A percentile compares a stretch with the other conserved stretches of the same genome.
Conservation (phyloP, 2,797 vertebrate genomes). For the Siniperca obscura region DNA sequence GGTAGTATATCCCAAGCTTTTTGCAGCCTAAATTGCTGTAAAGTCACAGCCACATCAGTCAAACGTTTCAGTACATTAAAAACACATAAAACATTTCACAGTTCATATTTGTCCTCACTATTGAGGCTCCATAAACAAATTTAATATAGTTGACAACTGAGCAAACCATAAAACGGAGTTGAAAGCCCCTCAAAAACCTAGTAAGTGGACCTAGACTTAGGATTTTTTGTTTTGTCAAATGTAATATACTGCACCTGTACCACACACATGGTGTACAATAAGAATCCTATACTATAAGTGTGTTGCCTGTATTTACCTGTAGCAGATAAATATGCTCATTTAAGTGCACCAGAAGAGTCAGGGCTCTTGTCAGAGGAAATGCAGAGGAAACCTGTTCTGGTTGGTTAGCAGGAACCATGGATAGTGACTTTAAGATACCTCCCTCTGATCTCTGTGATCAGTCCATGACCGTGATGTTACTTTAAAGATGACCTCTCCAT, state of each 20-base stretch:
- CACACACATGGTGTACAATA: background rate
- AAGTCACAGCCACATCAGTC: background rate
- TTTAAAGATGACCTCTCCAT: background rate
- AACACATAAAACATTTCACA: background rate
- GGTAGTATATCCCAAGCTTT: background rate
- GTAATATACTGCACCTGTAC: too few relatives aligned
- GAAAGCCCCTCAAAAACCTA: background rate
- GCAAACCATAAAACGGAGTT: background rate
- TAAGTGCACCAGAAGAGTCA: background rate
- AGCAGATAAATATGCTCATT: too few relatives aligned
- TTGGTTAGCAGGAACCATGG: background rate
- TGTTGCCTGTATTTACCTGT: too few relatives aligned
- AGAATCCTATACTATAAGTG: background rate
- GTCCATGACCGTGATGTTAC: background rate
- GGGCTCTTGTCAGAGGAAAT: background rate
- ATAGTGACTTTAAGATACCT: constrained; percentile 9
- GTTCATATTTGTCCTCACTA: background rate
- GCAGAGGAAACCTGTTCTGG: background rate
- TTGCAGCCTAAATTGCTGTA: background rate
- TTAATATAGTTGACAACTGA: background rate
- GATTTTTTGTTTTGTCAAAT: too few relatives aligned
- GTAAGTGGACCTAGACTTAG: too few relatives aligned
- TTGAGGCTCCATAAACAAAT: background rate
- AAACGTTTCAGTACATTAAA: background rate
- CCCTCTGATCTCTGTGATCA: background rate